Percentiles rank a stretch among this genome's conserved stretches.
phyloP scores from a whole-genome alignment of 2,888 invertebrate genomes.

The Nephrotoma guestfalica region DNA sequence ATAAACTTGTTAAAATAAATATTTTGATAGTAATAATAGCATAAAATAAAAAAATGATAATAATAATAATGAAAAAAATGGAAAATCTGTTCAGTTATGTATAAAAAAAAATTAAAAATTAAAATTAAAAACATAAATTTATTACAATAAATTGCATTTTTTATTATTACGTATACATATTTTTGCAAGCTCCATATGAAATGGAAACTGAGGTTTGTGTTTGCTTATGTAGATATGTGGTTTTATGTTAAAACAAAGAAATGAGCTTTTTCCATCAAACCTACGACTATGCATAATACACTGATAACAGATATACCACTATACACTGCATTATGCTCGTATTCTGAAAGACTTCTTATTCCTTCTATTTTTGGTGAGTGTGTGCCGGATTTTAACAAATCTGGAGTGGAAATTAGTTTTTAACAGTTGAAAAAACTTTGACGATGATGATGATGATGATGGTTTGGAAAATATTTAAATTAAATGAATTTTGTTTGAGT shows the following conservation, averaged over 20 bases:
- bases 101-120: background rate
- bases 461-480: background rate
- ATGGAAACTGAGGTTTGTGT: background rate
- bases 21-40: background rate
- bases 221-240: background rate
- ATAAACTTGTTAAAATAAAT: background rate
- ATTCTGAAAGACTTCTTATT: background rate
- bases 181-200: background rate
- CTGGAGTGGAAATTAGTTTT: background rate
- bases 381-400: background rate
- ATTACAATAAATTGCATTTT: background rate
- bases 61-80: background rate
- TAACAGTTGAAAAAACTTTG: background rate
- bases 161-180: background rate
- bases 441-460: background rate
- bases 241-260: background rate
- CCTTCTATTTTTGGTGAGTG: background rate
- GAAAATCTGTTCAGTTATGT: background rate
- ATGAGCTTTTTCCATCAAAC: background rate
- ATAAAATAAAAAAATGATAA: background rate
- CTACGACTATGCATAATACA: background rate
- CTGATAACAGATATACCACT: background rate
- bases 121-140: background rate
- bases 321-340: background rate
- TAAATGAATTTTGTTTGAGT: background rate